These are phyloP conservation scores for Chrysocyon brachyurus DNA, from an alignment of 2,797 vertebrate genomes.

Conservation along the genomic window DNA sequence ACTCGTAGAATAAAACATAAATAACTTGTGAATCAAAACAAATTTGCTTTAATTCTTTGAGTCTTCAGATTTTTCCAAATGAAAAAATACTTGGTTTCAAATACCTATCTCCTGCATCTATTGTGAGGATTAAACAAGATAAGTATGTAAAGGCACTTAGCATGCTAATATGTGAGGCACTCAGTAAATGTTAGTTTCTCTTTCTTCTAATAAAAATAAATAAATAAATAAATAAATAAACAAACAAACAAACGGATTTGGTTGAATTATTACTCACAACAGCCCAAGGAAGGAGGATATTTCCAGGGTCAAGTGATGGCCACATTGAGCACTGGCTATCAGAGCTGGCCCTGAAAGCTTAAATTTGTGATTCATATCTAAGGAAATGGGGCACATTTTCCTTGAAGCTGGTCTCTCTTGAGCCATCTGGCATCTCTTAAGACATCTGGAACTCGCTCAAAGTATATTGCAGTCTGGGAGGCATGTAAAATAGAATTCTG, in stretches of 20 bases:
- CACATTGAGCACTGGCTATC: neutral
- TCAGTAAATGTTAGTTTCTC: slow-evolving; percentile 9
- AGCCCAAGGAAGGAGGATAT: neutral
- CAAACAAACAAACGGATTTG: neutral
- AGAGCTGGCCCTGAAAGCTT: slow-evolving; percentile 11
- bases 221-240: neutral
- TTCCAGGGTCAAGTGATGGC: neutral
- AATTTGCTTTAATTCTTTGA: slow-evolving; percentile 46
- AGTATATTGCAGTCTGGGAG: slow-evolving; percentile 68
- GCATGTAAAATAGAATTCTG: slow-evolving; percentile 69
- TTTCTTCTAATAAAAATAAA: neutral
- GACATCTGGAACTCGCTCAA: slow-evolving; percentile 80
- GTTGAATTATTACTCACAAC: slow-evolving; percentile 3
- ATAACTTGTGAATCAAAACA: slow-evolving; percentile 57
- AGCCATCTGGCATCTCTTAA: slow-evolving; percentile 80
- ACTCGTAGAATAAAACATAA: neutral
- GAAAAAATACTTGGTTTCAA: slow-evolving; percentile 43
- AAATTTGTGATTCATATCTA: slow-evolving; percentile 62
- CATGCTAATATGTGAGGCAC: neutral
- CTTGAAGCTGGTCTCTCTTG: slow-evolving; percentile 73
- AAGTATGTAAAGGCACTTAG: slow-evolving; percentile 39
- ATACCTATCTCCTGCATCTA: neutral
- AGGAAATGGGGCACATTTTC: slow-evolving; percentile 69
- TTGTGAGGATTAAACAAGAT: slow-evolving; percentile 42
- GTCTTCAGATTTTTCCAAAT: slow-evolving; percentile 56